Evolutionary conservation across 2,888 invertebrate species (phyloP).

Genomic region (Calameuta pallipes): DNA sequence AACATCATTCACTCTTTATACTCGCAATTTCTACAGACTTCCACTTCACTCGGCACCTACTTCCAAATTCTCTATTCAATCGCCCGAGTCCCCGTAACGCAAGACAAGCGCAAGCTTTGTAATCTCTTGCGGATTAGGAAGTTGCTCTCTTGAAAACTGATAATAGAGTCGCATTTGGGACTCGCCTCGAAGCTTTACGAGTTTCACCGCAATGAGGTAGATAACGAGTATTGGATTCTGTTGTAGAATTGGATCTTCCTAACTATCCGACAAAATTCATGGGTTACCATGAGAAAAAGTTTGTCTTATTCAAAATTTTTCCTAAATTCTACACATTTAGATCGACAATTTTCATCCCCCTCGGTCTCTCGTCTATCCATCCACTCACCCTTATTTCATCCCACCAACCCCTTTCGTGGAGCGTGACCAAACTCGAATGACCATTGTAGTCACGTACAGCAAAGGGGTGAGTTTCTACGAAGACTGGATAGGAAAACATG

Average conservation of each 20-base stretch:
- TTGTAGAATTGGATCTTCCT: background rate
- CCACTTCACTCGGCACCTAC: background rate
- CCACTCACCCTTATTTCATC: slow-evolving; percentile 1
- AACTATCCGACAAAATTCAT: no score
- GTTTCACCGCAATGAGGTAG: background rate
- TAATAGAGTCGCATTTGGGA: background rate
- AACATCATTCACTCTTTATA: background rate
- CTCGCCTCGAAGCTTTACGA: slow-evolving; percentile 1
- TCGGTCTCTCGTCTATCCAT: slow-evolving; percentile 2
- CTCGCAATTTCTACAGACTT: background rate
- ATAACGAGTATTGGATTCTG: slow-evolving; percentile 17
- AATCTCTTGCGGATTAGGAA: slow-evolving; percentile 1
- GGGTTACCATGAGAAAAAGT: no score
- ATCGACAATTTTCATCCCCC: no score
- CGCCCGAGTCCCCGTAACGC: background rate
- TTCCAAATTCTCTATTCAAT: background rate
- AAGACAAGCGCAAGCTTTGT: background rate
- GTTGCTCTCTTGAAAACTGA: background rate
- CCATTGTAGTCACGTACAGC: slow-evolving; percentile 23
- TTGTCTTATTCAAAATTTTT: no score
- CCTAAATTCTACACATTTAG: no score
- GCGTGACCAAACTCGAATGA: slow-evolving; percentile 23
- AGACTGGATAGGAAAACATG: no score
- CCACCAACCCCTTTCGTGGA: slow-evolving; percentile 2
- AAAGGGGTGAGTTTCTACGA: background rate